These are phyloP conservation scores for Hetaerina americana DNA, from an alignment of 1,140 invertebrate genomes.

Conservation along the genomic window DNA sequence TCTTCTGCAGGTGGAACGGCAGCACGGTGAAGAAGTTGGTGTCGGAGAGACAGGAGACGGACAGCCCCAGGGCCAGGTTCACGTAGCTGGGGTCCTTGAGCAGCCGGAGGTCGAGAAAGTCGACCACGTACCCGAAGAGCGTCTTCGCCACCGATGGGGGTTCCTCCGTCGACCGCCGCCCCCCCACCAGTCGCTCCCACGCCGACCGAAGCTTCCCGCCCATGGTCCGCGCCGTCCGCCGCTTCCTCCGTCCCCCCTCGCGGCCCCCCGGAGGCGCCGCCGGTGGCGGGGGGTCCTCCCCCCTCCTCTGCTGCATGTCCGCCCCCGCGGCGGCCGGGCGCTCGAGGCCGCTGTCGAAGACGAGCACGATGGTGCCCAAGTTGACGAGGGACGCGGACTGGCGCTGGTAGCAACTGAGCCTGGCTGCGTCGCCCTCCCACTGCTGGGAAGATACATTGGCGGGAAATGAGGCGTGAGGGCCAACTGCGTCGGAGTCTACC, in stretches of 20 bases:
- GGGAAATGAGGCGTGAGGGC: too few relatives aligned
- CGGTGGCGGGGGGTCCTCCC: too few relatives aligned
- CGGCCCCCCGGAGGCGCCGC: conserved; percentile 8
- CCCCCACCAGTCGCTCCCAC: neutral
- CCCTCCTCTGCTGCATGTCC: too few relatives aligned
- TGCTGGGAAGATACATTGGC: too few relatives aligned
- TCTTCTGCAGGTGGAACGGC: conserved; percentile 3
- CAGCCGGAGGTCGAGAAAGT: conserved; percentile 2
- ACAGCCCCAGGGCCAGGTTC: conserved; percentile 11
- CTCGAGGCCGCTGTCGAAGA: conserved; percentile 11
- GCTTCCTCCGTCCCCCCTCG: neutral
- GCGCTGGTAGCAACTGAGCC: neutral
- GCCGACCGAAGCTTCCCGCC: neutral
- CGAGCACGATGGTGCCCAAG: conserved; percentile 9
- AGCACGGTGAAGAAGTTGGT: conserved; percentile 12
- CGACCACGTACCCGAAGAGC: neutral
- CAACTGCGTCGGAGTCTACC: too few relatives aligned
- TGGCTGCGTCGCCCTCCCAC: too few relatives aligned
- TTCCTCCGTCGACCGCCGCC: neutral
- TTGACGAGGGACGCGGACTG: conserved; percentile 8
- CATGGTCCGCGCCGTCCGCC: neutral
- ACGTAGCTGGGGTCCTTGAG: conserved; percentile 9
- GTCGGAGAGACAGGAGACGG: conserved; percentile 9
- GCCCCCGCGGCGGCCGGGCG: neutral
- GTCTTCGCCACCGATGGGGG: neutral